Conservation (phyloP, 2,113 vertebrate genomes). For the Oriolus oriolus region DNA sequence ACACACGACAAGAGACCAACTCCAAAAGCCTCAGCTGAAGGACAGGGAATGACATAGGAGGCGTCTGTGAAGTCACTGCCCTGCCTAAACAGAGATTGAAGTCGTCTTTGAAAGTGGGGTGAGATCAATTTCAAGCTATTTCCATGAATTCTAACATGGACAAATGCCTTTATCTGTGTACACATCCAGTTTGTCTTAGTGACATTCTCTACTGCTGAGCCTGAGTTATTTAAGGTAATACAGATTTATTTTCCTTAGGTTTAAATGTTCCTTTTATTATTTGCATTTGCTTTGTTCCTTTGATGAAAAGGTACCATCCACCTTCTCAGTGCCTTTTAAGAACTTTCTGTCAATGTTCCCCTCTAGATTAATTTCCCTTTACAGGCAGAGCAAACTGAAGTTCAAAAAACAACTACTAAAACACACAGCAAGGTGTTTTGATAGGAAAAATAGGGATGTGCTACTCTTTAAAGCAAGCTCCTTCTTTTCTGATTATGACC, state of each 20-base stretch:
- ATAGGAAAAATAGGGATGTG: neutral
- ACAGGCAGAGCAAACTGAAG: neutral
- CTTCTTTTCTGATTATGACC: neutral
- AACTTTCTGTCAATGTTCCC: neutral
- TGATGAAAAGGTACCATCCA: neutral
- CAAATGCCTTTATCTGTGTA: neutral
- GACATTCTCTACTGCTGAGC: neutral
- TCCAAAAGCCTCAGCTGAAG: neutral
- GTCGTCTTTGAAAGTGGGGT: neutral
- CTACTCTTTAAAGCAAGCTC: neutral
- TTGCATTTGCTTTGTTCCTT: neutral
- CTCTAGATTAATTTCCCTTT: neutral
- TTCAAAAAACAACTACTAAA: neutral
- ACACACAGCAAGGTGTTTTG: neutral
- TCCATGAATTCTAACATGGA: neutral
- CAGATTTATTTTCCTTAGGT: neutral
- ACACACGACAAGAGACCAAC: neutral
- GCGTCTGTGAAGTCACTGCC: neutral
- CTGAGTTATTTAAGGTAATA: neutral
- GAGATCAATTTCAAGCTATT: neutral
- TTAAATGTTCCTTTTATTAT: neutral
- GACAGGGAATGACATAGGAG: neutral
- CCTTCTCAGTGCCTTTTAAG: neutral
- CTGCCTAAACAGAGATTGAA: neutral
- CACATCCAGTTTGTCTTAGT: neutral